Percentiles rank a stretch among this genome's conserved stretches.
Evolutionary conservation across 2,888 invertebrate species (phyloP).

Genomic region (Sarcophaga caerulescens): DNA sequence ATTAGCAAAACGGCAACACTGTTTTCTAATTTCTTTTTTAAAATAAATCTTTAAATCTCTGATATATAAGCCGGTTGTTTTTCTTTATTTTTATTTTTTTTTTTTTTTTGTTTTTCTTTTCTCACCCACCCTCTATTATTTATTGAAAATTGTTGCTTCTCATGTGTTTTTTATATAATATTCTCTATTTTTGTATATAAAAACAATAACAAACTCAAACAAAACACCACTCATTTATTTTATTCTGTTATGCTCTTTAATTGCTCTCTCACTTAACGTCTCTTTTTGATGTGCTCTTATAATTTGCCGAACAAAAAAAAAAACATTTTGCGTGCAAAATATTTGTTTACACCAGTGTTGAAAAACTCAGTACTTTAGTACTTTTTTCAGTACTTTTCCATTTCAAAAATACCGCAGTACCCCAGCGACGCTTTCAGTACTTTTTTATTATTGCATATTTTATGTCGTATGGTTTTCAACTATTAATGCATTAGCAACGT

Average conservation of each 20-base stretch:
- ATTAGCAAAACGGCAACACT: too few species aligned
- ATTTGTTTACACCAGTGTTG: too few species aligned
- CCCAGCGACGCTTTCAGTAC: too few species aligned
- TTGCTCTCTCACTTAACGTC: background rate
- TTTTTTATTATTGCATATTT: too few species aligned
- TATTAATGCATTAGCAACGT: too few species aligned
- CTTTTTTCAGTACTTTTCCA: too few species aligned
- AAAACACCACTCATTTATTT: background rate
- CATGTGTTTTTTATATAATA: slow-evolving; percentile 22
- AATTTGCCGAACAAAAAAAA: too few species aligned
- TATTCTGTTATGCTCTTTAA: background rate
- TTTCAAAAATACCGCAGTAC: too few species aligned
- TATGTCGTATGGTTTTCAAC: too few species aligned
- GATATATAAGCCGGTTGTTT: slow-evolving; percentile 61
- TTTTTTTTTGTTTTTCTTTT: background rate
- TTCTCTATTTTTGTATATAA: slow-evolving; percentile 5
- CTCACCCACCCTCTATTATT: slow-evolving; percentile 21
- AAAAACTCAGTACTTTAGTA: too few species aligned
- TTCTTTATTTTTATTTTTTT: slow-evolving; percentile 16
- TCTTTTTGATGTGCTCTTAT: too few species aligned
- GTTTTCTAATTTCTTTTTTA: slow-evolving; percentile 24
- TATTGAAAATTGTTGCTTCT: slow-evolving; percentile 68
- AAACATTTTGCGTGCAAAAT: too few species aligned
- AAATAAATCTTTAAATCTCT: slow-evolving; percentile 54
- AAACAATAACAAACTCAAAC: slow-evolving; percentile 35